phyloP scores from a whole-genome alignment of 2,888 invertebrate species.

The Ditula angustiorana region DNA sequence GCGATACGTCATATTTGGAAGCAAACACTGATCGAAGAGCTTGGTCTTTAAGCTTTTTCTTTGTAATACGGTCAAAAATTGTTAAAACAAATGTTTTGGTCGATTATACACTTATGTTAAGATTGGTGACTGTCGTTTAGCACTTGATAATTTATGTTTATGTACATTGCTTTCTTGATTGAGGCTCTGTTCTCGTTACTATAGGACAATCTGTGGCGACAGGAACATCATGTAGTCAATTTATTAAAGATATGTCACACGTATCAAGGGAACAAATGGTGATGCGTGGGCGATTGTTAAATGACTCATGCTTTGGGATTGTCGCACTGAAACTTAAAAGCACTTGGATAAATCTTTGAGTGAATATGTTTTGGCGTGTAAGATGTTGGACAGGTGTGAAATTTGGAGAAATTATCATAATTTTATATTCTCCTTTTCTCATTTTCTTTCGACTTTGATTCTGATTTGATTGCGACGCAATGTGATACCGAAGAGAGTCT shows the following conservation, averaged over 20 bases:
- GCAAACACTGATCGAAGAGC: no score
- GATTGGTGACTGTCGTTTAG: no score
- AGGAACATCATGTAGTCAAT: not conserved
- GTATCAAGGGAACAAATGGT: not conserved
- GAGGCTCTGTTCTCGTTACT: not conserved
- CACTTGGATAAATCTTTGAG: no score
- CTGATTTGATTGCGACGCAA: no score
- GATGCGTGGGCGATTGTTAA: slow-evolving; percentile 1
- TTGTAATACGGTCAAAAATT: no score
- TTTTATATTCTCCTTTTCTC: not conserved
- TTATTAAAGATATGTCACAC: not conserved
- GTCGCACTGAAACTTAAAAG: not conserved
- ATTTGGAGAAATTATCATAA: no score
- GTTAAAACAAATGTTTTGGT: no score
- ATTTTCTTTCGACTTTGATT: not conserved
- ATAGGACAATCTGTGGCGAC: not conserved
- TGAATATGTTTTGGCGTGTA: no score
- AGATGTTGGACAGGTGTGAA: no score
- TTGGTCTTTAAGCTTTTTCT: no score
- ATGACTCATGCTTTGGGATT: slow-evolving; percentile 1
- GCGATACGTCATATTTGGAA: no score
- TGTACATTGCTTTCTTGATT: not conserved
- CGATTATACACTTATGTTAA: no score
- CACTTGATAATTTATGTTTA: not conserved
- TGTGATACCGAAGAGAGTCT: not conserved